phyloP scores from a whole-genome alignment of 2,888 invertebrate genomes.

The Schrankia costaestrigalis region DNA sequence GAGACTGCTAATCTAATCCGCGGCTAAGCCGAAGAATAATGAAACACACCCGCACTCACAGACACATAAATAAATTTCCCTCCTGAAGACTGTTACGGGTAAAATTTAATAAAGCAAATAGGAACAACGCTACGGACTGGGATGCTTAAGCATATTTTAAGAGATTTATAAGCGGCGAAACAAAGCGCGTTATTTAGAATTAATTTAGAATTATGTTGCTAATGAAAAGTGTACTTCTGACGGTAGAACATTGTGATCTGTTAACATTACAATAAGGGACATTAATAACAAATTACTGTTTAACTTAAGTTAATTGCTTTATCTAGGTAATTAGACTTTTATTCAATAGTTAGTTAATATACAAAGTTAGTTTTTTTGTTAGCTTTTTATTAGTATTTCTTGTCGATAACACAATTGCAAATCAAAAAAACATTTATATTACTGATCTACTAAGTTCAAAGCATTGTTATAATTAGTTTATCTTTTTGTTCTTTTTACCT shows the following conservation, averaged over 20 bases:
- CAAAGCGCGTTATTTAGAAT: conserved; percentile 58
- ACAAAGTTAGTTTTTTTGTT: too few species aligned
- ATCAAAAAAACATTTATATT: too few species aligned
- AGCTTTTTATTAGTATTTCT: too few species aligned
- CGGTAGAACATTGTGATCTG: conserved; percentile 20
- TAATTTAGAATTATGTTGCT: conserved; percentile 56
- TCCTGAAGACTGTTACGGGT: conserved; percentile 55
- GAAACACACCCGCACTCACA: conserved; percentile 50
- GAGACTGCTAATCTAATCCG: conserved; percentile 55
- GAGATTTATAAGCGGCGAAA: conserved; percentile 60
- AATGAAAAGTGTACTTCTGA: conserved; percentile 47
- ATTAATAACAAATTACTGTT: too few species aligned
- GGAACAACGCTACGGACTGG: conserved; percentile 52
- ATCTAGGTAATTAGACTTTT: too few species aligned
- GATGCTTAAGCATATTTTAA: conserved; percentile 59
- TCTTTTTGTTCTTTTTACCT: too few species aligned
- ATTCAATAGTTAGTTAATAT: too few species aligned
- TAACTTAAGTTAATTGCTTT: too few species aligned
- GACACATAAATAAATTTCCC: conserved; percentile 62
- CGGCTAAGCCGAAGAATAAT: conserved; percentile 54
- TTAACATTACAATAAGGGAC: conserved; percentile 5
- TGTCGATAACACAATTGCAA: too few species aligned
- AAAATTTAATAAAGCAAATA: conserved; percentile 72
- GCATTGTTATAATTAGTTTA: too few species aligned
- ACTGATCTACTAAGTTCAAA: too few species aligned